Conservation (phyloP, 2,113 vertebrate genomes). For the Odocoileus virginianus region DNA sequence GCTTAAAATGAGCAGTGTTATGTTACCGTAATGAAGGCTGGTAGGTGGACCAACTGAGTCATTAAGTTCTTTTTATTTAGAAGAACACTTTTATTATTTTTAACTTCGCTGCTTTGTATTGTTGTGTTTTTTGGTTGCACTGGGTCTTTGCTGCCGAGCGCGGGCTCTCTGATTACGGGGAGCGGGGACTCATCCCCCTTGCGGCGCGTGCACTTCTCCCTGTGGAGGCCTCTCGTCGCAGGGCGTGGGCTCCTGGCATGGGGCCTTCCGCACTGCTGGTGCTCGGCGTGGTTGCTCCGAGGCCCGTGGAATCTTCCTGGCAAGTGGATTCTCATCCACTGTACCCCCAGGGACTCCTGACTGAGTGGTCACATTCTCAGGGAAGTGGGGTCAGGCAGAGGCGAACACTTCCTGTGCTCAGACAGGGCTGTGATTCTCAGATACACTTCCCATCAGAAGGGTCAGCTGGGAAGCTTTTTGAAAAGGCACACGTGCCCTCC, state of each 20-base stretch:
- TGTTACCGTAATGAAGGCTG: neutral
- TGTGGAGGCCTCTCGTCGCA: rapidly evolving
- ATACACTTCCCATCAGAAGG: neutral
- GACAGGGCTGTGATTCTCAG: neutral
- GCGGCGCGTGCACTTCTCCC: rapidly evolving
- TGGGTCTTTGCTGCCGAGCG: neutral
- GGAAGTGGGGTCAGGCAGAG: neutral
- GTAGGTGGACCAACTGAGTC: neutral
- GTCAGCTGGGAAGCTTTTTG: neutral
- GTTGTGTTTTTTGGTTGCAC: neutral
- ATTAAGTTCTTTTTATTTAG: neutral
- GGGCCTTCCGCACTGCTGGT: neutral
- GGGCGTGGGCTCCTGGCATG: neutral
- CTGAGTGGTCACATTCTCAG: neutral
- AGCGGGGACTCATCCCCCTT: neutral
- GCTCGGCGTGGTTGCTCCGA: neutral
- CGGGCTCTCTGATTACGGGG: neutral
- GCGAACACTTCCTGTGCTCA: neutral
- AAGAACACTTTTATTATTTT: neutral
- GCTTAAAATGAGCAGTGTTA: neutral
- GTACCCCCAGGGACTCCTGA: neutral
- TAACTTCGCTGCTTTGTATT: neutral
- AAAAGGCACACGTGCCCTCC: neutral
- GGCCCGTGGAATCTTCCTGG: neutral
- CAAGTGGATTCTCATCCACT: neutral